Evolutionary conservation across 2,113 vertebrate species (phyloP).

Genomic region (Ameiurus melas): DNA sequence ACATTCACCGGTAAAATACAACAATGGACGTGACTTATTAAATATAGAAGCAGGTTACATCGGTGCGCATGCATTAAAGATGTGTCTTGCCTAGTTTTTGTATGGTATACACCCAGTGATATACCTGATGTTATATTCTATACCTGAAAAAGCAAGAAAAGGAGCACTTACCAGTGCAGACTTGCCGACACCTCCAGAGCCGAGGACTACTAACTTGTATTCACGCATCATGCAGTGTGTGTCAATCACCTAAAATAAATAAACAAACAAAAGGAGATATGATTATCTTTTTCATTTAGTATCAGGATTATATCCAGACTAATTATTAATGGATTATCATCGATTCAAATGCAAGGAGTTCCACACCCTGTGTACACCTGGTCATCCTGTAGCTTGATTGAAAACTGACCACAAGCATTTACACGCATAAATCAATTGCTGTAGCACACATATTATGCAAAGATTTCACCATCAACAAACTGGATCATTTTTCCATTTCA

Average conservation of each 20-base stretch:
- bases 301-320: background rate
- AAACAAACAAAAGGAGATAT: background rate
- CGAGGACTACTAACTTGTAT: conserved; percentile 91
- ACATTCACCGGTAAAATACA: background rate
- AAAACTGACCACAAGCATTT: background rate
- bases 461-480: background rate
- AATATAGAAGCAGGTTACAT: background rate
- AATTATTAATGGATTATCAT: too few relatives aligned
- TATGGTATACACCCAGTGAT: background rate
- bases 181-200: conserved; percentile 89
- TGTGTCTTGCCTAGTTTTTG: background rate
- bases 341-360: background rate
- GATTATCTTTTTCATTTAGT: background rate
- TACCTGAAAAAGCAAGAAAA: background rate
- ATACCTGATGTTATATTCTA: too few relatives aligned
- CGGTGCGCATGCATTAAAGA: background rate
- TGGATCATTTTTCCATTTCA: background rate
- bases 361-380: background rate
- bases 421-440: background rate
- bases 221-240: conserved; percentile 84
- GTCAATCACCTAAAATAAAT: conserved; percentile 47
- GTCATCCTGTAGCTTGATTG: background rate
- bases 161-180: conserved; percentile 84
- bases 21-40: background rate
- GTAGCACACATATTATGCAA: background rate